Base-by-base conservation (phyloP, 2,113 vertebrate genomes). In the Zosterops borbonicus region DNA sequence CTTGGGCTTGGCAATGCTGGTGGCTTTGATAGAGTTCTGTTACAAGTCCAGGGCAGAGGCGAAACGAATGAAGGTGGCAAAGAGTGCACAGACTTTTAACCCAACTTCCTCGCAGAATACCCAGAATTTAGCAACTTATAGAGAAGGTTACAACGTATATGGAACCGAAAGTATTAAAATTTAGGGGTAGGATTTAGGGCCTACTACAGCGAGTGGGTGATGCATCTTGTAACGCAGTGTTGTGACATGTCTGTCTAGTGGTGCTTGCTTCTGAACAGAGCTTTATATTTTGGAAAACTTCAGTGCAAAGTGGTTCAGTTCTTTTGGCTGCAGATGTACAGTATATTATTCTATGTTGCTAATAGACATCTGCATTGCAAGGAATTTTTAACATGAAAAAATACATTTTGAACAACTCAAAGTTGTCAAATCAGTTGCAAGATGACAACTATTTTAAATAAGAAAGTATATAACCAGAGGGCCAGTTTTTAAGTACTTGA, bases 81-180 rank as follows among this genome's bases (percentile, higher is more conserved):
- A 98, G 98, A 98, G 98, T 98, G 98, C 98, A 98, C 98, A 99
- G 98, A 99, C 98, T 99, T 99, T 99, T 99, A 99, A 99, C 98
- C 99, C 99, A 99, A 99, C 99, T 98, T 99, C 99, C 98, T 99
- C 99, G 98, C 99, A 99, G 98, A 99, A 99, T 98, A 98, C 98
- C 98, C 99, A 99, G 99, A 99, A 99, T 99, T 99, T 99, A 99
- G 99, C 99, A 98, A 99, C 99, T 98, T 99, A 99, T 99, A 99
- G 99, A 99, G 99, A 99, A 99, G 99, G 99, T 98, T 99, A 99
- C 99, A 99, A 99, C 99, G 99, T 99, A 98, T 99, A 99, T 98
- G 99, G 99, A 99, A 99, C 99, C 98, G 99, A 99, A 98, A 99
- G 99, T 99, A 98, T 99, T 99, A 99, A 99, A 98, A 99, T 99